A percentile compares a stretch with the other conserved stretches of the same genome.
Conservation (phyloP, 2,888 invertebrate genomes). For the Coronaproctus castanopsis region DNA sequence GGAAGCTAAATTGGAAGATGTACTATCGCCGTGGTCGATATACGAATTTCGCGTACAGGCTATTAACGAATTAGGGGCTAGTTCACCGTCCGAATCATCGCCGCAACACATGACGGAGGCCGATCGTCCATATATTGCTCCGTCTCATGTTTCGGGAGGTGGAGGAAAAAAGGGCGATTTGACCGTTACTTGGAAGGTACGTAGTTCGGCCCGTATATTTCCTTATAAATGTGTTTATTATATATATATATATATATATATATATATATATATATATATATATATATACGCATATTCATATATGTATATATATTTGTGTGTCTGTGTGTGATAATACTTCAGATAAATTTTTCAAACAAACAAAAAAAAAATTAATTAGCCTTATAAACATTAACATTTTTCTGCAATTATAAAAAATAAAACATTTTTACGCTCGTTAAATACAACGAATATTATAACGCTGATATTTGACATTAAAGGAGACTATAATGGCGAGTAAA, state of each 20-base stretch:
- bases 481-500: too few species aligned
- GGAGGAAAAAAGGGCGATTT: slow-evolving; percentile 91
- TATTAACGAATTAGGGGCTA: slow-evolving; percentile 65
- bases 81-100: slow-evolving; percentile 60
- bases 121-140: slow-evolving; percentile 55
- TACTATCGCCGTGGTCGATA: slow-evolving; percentile 65
- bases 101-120: slow-evolving; percentile 68
- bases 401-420: too few species aligned
- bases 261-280: not conserved
- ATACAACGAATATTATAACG: too few species aligned
- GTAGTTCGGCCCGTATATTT: slow-evolving; percentile 13
- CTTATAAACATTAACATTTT: too few species aligned
- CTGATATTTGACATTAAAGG: too few species aligned
- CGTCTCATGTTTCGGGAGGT: slow-evolving; percentile 67
- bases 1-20: slow-evolving; percentile 45
- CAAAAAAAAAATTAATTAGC: too few species aligned
- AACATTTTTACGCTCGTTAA: too few species aligned
- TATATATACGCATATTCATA: too few species aligned
- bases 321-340: too few species aligned
- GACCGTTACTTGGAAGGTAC: slow-evolving; percentile 62
- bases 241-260: not conserved
- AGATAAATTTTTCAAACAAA: too few species aligned
- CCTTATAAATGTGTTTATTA: too few species aligned
- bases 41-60: slow-evolving; percentile 80
- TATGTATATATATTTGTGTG: not conserved